Evolutionary conservation across 2,888 invertebrate species (phyloP), one percentile per base, ranked within the genome.

Genomic region (Alviniconcha strummeri): DNA sequence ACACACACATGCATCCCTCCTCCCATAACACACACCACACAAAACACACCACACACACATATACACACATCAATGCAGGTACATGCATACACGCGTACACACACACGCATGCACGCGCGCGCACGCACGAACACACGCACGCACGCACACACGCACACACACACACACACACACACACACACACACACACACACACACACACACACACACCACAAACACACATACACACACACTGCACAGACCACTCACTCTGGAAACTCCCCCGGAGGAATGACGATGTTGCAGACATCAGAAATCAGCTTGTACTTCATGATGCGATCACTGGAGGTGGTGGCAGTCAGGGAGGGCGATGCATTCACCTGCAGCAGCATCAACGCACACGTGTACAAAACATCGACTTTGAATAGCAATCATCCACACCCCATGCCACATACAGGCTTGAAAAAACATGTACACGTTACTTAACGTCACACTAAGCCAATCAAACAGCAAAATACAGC

Each of bases 281-380:
- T 97, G 89, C 98, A 95, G 89, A 98, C 97, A 93, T 98, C 98
- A 92, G 98, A 98, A 88, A 98, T 97, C 78, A 99, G 94, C 94
- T 98, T 98, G 91, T 98, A 97, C 93, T 99, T 98, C 90, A 98
- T 95, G 91, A 98, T 98, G 88, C 98, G 95, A 94, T 99, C 98
- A 91, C 97, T 98, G 0, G 97, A 97, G 0, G 98, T 99, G 0
- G 98, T 99, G 0, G 98, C 97, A 1, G 98, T 97, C 86, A 98
- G 94, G 0, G 98, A 98, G 0, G 98, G 98, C 0, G 98, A 98
- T 0, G 98, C 98, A 92, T 98, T 98, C n/a, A 97, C 97, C 96
- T 96, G 88, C 4, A 36, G 36, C 36, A 36, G 36, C 36, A 36
- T 9, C 57, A 19, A 60, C 15, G 55, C 17, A 19, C 6, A 19